Evolutionary conservation across 2,113 vertebrate genomes (phyloP), one percentile per base, ranked within the genome.

Genomic region (Rafetus swinhoei): DNA sequence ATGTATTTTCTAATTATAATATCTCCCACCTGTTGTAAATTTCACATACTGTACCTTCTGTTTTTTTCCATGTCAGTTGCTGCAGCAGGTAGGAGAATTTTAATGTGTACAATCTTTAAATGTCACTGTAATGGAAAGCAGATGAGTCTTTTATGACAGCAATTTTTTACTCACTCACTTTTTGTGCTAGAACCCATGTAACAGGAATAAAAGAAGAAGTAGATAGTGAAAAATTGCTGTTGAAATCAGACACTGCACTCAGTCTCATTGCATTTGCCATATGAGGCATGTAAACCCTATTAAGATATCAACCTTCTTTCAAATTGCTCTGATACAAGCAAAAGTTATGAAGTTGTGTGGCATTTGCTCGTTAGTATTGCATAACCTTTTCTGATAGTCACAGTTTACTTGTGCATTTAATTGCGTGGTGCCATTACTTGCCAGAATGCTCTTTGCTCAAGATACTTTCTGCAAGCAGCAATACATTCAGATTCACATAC

Each of bases 81-180:
- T 52, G 80, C 35, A 55, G 65, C 7, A 2, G 86, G 69, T n/a
- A 90, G 95, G 65, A 96, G 82, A 10, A 16, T 62, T 85, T 92
- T 85, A 94, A 88, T 65, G 50, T 24, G 76, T 65, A 91, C 81
- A 91, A 89, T 53, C 90, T 93, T 91, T 85, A 85, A 85, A 93
- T 91, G 89, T 59, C 82, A 92, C 83, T 4, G 2, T 45, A 86
- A 87, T 15, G 56, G 91, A 94, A 90, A 93, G 91, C 92, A 87
- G 85, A 83, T 74, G 93, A 94, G 89, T 82, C 35, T 27, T 92
- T 92, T 89, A 93, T 53, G 89, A 87, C 55, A 93, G 88, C 45
- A 69, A 91, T 85, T 93, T 87, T 91, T 96, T 88, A 82, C 81
- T 92, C 13, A 0, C 18, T 55, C 92, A 1, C 10, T 45, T 92